Evolutionary conservation across 2,113 vertebrate genomes (phyloP).

Genomic region (Tychaedon coryphoeus): DNA sequence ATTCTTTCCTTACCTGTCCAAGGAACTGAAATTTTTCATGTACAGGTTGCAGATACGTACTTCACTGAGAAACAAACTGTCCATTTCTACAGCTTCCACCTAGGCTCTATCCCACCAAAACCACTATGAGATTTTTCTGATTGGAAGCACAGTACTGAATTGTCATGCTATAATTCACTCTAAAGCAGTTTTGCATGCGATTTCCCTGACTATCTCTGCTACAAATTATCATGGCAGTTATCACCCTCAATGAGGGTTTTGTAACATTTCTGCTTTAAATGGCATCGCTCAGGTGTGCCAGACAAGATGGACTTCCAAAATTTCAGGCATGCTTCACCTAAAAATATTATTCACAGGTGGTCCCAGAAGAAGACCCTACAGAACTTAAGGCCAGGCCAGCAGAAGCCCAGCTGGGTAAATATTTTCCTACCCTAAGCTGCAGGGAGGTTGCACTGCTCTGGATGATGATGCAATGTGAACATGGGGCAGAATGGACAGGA

Average conservation of each 20-base stretch:
- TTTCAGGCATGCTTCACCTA: not conserved
- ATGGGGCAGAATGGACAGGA: fast-evolving
- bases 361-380: not conserved
- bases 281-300: not conserved
- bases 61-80: not conserved
- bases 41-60: not conserved
- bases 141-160: not conserved
- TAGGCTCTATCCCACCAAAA: not conserved
- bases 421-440: not conserved
- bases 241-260: not conserved
- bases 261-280: not conserved
- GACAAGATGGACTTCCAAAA: not conserved
- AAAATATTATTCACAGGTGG: fast-evolving
- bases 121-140: not conserved
- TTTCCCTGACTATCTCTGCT: not conserved
- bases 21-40: not conserved
- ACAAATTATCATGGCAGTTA: not conserved
- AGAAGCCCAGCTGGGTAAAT: not conserved
- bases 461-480: not conserved
- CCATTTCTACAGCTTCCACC: not conserved
- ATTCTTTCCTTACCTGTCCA: not conserved
- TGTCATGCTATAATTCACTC: not conserved
- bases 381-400: not conserved
- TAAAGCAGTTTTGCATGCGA: not conserved
- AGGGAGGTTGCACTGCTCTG: not conserved